Evolutionary conservation across 2,888 invertebrate species (phyloP), one percentile per base, ranked within the genome.

Genomic region (Kuschelorhynchus macadamiae): DNA sequence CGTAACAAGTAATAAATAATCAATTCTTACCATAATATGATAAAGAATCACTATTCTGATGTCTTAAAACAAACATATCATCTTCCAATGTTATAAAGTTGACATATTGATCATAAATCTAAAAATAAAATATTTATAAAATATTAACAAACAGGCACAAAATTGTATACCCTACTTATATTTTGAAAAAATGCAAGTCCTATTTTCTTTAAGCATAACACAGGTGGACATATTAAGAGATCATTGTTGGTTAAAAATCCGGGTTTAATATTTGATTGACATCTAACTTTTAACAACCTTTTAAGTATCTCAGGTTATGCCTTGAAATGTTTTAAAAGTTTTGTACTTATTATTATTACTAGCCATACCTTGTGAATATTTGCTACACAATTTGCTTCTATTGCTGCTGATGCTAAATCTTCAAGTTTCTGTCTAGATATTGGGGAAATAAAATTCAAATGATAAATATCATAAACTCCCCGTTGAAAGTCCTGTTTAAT

Each of bases 31-130:
- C 91, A 86, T 97, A 98, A 84, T 97, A 99, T 0, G 97, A 97
- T 67, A 98, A 86, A 39, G 90, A 84, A 77, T 97, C 96, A 77
- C 94, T 93, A 79, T 95, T 94, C 82, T 97, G 96, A 84, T 98
- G 96, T 80, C 95, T 92, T 78, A 98, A 86, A 59, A 95, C 90
- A 84, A 98, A 99, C 83, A 99, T 89, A 81, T 99, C 98, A 84
- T 99, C 97, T 86, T 99, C 99, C 72, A 99, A 85, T 47, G 96
- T 94, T 76, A 99, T 97, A 79, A 99, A 99, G 85, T 98, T 98
- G 59, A 98, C 88, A 87, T 98, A 99, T 84, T 99, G 99, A 84
- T 99, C 99, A 85, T 91, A 98, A 11, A 99, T 89, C 90, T 90
- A 75, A 85, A n/a, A 77, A 53, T 25, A 18, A 42, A 3, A 36